Conservation (phyloP, 2,888 invertebrate species). For the Blastobasis adustella region DNA sequence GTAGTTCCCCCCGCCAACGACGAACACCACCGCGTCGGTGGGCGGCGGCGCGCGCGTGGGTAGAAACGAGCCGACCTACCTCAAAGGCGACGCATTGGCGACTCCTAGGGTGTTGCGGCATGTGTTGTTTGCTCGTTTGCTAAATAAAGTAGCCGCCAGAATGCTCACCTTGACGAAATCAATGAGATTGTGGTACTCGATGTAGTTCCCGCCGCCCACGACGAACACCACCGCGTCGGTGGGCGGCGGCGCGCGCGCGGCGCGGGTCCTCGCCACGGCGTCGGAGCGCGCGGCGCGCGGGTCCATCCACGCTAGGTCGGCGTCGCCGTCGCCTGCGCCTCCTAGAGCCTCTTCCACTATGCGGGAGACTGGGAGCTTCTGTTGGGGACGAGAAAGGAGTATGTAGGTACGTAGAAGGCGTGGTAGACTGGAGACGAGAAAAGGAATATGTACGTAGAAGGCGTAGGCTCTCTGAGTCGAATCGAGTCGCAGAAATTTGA, state of each 20-base stretch:
- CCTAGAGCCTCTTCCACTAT: conserved; percentile 83
- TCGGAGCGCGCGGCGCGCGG: conserved; percentile 91
- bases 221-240: conserved; percentile 93
- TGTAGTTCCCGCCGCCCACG: conserved; percentile 97
- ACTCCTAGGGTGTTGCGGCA: no score
- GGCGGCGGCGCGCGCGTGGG: conserved; percentile 80
- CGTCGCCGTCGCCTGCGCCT: conserved; percentile 86
- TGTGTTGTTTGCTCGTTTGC: no score
- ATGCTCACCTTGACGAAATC: conserved; percentile 89
- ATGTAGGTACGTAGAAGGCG: no score
- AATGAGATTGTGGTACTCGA: conserved; percentile 98
- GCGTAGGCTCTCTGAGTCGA: no score
- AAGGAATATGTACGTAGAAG: no score
- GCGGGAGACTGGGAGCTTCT: conserved; percentile 96
- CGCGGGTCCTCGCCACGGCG: conserved; percentile 72
- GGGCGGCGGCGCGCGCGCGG: conserved; percentile 79
- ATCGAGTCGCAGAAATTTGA: no score
- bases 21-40: conserved; percentile 91
- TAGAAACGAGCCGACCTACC: no score
- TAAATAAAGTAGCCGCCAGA: no score
- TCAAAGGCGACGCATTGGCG: no score
- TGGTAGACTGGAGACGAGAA: no score
- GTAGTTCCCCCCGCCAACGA: conserved; percentile 97
- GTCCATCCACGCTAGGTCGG: conserved; percentile 95
- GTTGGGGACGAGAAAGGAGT: conserved; percentile 4